Conservation (phyloP, 1,140 invertebrate genomes). For the Cyrtorhinus lividipennis region DNA sequence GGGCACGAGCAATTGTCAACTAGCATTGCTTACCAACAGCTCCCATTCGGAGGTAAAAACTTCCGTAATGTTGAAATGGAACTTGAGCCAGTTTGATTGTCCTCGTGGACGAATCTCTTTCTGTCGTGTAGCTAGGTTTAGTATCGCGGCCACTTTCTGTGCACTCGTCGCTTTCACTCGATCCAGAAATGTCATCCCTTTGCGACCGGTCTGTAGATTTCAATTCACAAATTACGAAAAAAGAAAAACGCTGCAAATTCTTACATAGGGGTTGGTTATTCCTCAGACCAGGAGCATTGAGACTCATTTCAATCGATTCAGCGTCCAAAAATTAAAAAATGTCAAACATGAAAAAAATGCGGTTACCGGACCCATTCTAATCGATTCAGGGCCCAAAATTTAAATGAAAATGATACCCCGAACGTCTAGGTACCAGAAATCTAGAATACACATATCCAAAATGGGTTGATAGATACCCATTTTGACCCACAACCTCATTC, state of each 20-base stretch:
- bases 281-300: no score
- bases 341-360: no score
- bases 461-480: no score
- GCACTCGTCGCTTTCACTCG: slow-evolving; percentile 23
- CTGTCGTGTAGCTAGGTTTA: slow-evolving; percentile 24
- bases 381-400: no score
- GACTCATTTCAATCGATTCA: no score
- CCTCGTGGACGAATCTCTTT: slow-evolving; percentile 24
- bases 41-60: slow-evolving; percentile 85
- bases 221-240: neutral
- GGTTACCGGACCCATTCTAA: no score
- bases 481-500: no score
- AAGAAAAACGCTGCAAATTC: neutral
- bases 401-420: no score
- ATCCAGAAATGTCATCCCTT: slow-evolving; percentile 16
- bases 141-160: slow-evolving; percentile 19
- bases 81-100: slow-evolving; percentile 17
- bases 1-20: no score
- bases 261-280: neutral
- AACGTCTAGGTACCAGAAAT: no score
- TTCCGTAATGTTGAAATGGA: slow-evolving; percentile 59
- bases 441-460: no score
- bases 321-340: no score
- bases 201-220: slow-evolving; percentile 6
- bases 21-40: slow-evolving; percentile 50